phyloP scores from a whole-genome alignment of 2,797 vertebrate species.

The Lagorchestes hirsutus region DNA sequence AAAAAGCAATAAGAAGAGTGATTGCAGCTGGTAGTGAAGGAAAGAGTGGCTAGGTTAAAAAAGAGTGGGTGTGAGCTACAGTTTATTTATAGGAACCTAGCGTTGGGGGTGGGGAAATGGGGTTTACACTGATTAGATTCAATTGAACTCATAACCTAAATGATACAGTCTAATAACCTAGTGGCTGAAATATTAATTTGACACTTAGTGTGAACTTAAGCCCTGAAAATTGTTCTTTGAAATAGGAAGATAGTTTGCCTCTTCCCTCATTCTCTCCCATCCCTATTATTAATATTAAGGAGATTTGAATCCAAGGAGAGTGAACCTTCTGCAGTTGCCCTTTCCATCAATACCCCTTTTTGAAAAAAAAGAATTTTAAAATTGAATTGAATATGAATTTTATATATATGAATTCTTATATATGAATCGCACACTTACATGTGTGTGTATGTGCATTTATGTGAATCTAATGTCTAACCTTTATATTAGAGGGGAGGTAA shows the following conservation, averaged over 20 bases:
- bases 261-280: background rate
- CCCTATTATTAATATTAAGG: constrained; percentile 69
- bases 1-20: constrained; percentile 78
- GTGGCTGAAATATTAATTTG: constrained; percentile 84
- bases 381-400: background rate
- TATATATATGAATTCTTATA: background rate
- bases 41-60: constrained; percentile 81
- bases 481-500: constrained; percentile 68
- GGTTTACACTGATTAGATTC: constrained; percentile 82
- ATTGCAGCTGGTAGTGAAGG: constrained; percentile 82
- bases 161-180: constrained; percentile 83
- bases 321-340: constrained; percentile 66
- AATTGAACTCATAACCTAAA: constrained; percentile 83
- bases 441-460: background rate
- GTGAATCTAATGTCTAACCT: constrained; percentile 78
- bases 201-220: constrained; percentile 77
- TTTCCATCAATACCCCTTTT: background rate
- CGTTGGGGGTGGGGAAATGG: constrained; percentile 69
- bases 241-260: constrained; percentile 47
- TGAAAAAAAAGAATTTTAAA: background rate
- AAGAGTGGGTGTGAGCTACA: constrained; percentile 84
- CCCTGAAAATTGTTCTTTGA: constrained; percentile 68
- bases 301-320: constrained; percentile 71
- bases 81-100: constrained; percentile 85
- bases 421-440: background rate